A percentile compares a stretch with the other conserved stretches of the same genome.
Conservation (phyloP, 2,888 invertebrate genomes). For the Ormia ochracea region DNA sequence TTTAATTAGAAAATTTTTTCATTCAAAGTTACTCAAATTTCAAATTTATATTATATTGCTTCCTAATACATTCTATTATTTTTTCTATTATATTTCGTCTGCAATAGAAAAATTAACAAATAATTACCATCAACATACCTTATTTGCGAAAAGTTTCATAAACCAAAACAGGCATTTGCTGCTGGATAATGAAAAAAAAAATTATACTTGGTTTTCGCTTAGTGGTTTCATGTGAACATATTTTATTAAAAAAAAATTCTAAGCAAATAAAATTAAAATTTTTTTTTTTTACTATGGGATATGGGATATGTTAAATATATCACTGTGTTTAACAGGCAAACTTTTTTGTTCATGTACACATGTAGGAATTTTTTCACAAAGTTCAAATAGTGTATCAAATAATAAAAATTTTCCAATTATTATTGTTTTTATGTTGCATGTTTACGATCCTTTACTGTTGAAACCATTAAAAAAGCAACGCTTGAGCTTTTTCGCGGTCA, state of each 20-base stretch:
- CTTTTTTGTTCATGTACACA: background rate
- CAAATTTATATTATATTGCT: too few relatives aligned
- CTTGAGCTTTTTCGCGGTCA: constrained; percentile 51
- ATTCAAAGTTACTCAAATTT: too few relatives aligned
- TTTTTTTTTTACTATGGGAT: background rate
- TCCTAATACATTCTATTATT: too few relatives aligned
- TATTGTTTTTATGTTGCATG: background rate
- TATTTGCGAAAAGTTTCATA: constrained; percentile 47
- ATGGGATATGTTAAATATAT: background rate
- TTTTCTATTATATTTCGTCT: too few relatives aligned
- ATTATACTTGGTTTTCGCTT: constrained; percentile 21
- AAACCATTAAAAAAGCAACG: constrained; percentile 32
- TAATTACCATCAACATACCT: too few relatives aligned
- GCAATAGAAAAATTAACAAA: too few relatives aligned
- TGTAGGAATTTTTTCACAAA: constrained; percentile 15
- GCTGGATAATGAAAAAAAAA: background rate
- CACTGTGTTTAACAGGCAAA: constrained; percentile 6
- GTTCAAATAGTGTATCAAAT: constrained; percentile 16
- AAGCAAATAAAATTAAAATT: background rate
- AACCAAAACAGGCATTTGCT: constrained; percentile 36
- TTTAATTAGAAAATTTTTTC: too few relatives aligned
- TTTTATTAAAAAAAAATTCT: background rate
- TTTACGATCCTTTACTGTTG: background rate
- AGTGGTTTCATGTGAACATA: constrained; percentile 41
- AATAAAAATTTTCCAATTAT: constrained; percentile 31